Conservation (phyloP, 2,888 invertebrate genomes). For the Agonopterix alstromeriana region DNA sequence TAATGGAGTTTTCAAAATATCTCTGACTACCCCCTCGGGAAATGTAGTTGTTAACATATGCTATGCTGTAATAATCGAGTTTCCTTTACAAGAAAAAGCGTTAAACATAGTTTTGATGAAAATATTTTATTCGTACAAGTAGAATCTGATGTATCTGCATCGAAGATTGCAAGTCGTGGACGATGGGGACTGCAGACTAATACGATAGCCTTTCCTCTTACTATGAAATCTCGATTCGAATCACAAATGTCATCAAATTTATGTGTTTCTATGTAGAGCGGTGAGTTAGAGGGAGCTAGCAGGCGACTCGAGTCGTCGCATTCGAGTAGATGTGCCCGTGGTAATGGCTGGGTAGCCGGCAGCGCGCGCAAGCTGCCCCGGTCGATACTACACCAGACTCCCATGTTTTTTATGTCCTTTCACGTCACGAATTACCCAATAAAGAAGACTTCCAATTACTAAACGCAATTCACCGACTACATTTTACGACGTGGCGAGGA, state of each 20-base stretch:
- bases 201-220: slow-evolving; percentile 9
- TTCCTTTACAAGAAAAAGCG: no score
- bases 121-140: background rate
- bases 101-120: no score
- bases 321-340: slow-evolving; percentile 21
- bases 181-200: slow-evolving; percentile 9
- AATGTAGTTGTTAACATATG: no score
- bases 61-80: no score
- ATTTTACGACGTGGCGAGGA: slow-evolving; percentile 25
- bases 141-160: slow-evolving; percentile 8
- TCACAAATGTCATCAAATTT: slow-evolving; percentile 7
- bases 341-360: slow-evolving; percentile 23
- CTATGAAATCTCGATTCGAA: slow-evolving; percentile 11
- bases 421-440: slow-evolving; percentile 61
- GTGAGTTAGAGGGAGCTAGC: slow-evolving; percentile 24
- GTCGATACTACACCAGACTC: slow-evolving; percentile 73
- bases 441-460: slow-evolving; percentile 59
- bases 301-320: slow-evolving; percentile 21
- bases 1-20: no score
- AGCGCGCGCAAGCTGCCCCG: slow-evolving; percentile 63
- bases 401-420: slow-evolving; percentile 72
- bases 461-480: slow-evolving; percentile 33
- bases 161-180: slow-evolving; percentile 10
- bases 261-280: slow-evolving; percentile 6
- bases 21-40: no score